These are phyloP conservation scores for Brachymystax lenok DNA, from an alignment of 2,797 vertebrate genomes.

Conservation along the genomic window DNA sequence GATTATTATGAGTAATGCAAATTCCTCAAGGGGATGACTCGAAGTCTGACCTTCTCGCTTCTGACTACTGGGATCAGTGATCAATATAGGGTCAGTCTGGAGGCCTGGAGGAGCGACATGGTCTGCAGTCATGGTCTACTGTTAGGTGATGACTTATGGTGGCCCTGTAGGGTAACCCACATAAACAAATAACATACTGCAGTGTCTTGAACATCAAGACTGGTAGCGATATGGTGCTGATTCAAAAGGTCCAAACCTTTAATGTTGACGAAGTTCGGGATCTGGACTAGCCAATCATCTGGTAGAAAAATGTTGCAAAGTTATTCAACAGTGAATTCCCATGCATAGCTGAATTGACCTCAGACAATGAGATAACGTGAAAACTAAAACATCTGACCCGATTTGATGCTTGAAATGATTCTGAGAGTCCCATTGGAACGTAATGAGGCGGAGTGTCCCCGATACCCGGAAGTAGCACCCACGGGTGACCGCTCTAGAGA, in stretches of 20 bases:
- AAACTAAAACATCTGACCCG: not conserved
- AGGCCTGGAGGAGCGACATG: not conserved
- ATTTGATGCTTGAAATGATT: conserved; percentile 33
- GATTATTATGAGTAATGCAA: conserved; percentile 23
- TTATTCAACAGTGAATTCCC: not conserved
- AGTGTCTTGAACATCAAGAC: not conserved
- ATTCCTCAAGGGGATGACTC: conserved; percentile 8
- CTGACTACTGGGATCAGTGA: not conserved
- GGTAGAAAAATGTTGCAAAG: not conserved
- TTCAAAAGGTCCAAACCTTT: not conserved
- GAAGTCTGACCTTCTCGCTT: not conserved
- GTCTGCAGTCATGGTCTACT: not conserved
- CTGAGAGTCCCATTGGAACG: conserved; percentile 30
- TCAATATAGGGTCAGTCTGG: not conserved
- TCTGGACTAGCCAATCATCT: not conserved
- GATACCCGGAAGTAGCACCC: conserved; percentile 29
- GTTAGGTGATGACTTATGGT: not conserved
- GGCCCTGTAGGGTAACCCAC: not conserved
- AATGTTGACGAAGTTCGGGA: not conserved
- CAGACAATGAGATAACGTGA: no score
- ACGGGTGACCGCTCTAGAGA: conserved; percentile 13
- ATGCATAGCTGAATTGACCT: not conserved
- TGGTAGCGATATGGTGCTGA: not conserved
- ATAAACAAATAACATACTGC: not conserved
- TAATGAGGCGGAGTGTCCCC: conserved; percentile 53